phyloP scores from a whole-genome alignment of 2,888 invertebrate species.

The Allolobophora icterica region DNA sequence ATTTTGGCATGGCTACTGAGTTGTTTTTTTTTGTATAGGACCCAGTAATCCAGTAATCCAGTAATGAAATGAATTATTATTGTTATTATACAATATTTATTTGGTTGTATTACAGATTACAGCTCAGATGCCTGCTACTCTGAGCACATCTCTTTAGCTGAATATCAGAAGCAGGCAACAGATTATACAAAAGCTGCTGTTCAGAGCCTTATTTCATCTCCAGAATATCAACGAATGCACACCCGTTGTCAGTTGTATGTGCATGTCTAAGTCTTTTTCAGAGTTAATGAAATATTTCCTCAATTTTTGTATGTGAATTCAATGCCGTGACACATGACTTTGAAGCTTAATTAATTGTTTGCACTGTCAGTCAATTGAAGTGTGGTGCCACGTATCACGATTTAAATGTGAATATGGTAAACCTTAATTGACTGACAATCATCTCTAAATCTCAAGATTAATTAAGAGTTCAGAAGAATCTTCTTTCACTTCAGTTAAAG shows the following conservation, averaged over 20 bases:
- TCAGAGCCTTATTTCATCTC: conserved; percentile 57
- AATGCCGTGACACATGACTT: neutral
- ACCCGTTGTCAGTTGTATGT: conserved; percentile 60
- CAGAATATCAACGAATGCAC: conserved; percentile 58
- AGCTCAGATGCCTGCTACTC: neutral
- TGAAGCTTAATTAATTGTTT: neutral
- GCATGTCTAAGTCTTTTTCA: neutral
- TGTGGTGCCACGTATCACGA: no score
- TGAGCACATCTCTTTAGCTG: conserved; percentile 37
- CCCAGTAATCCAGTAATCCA: no score
- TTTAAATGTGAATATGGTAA: no score
- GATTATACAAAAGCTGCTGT: conserved; percentile 58
- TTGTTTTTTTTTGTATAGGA: no score
- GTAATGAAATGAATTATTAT: neutral
- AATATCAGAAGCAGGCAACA: conserved; percentile 52
- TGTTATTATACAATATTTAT: neutral
- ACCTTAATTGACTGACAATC: neutral
- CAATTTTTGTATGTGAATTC: neutral
- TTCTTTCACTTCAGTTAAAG: neutral
- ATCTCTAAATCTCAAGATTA: no score
- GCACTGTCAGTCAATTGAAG: no score
- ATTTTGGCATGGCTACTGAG: no score
- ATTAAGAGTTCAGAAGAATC: no score
- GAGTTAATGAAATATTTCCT: neutral
- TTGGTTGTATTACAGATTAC: conserved; percentile 4